Conservation (phyloP, 1,140 invertebrate genomes). For the Camponotus vicinus region DNA sequence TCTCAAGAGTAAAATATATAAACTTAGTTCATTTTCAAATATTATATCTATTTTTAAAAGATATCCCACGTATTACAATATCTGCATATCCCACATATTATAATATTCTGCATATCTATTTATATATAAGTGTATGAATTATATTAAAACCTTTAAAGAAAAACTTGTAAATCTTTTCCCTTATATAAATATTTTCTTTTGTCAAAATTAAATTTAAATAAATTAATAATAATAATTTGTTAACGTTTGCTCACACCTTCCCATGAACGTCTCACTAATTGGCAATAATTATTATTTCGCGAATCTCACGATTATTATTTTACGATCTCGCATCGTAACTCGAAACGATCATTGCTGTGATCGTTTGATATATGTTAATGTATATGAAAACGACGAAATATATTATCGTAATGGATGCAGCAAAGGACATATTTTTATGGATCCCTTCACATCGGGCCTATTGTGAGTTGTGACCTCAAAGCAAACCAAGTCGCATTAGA, state of each 20-base stretch:
- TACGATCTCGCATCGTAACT: background rate
- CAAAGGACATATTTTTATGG: background rate
- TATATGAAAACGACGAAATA: conserved; percentile 25
- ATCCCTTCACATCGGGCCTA: background rate
- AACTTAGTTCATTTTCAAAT: too few relatives aligned
- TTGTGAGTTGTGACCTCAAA: background rate
- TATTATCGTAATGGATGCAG: background rate
- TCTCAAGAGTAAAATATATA: too few relatives aligned
- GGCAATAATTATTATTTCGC: background rate
- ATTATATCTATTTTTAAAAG: too few relatives aligned
- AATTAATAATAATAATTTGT: background rate
- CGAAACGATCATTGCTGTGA: too few relatives aligned
- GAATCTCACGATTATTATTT: background rate
- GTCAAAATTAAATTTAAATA: conserved; percentile 5
- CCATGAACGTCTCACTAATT: conserved; percentile 25
- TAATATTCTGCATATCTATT: too few relatives aligned
- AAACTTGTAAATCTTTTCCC: background rate
- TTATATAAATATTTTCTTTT: background rate
- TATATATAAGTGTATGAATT: too few relatives aligned
- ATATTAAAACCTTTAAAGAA: background rate
- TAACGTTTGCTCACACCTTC: conserved; percentile 1
- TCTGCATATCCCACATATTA: too few relatives aligned
- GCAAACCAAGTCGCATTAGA: conserved; percentile 7
- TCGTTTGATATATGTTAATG: background rate
- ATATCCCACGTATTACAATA: too few relatives aligned